Percentiles rank a stretch among this genome's conserved stretches.
Conservation (phyloP, 2,888 invertebrate genomes). For the Leucania comma region DNA sequence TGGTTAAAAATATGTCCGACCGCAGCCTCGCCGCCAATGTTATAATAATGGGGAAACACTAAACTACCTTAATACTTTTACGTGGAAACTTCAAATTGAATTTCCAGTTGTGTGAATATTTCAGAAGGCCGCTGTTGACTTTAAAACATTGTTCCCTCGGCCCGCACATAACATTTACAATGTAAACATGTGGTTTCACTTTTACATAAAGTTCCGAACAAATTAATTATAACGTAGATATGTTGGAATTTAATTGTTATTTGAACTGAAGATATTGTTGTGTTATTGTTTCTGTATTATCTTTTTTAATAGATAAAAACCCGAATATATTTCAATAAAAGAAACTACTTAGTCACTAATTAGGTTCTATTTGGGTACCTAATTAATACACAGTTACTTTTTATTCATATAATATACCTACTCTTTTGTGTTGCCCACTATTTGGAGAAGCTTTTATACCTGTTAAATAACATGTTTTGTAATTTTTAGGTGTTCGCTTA, state of each 20-base stretch:
- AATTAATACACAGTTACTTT: background rate
- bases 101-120: conserved; percentile 83
- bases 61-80: conserved; percentile 75
- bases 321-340: background rate
- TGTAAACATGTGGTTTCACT: conserved; percentile 74
- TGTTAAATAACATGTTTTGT: conserved; percentile 23
- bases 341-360: background rate
- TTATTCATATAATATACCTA: background rate
- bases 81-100: conserved; percentile 83
- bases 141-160: conserved; percentile 71
- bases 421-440: background rate
- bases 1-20: conserved; percentile 68
- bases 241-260: conserved; percentile 48
- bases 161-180: conserved; percentile 71
- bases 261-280: conserved; percentile 35
- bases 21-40: conserved; percentile 47
- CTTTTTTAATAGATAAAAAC: background rate
- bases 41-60: conserved; percentile 64
- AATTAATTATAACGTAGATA: conserved; percentile 60
- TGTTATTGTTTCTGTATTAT: conserved; percentile 13
- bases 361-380: background rate
- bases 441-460: background rate
- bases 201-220: conserved; percentile 64
- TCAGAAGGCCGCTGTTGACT: conserved; percentile 79
- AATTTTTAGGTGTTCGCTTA: conserved; percentile 54